Evolutionary conservation across 1,140 invertebrate species (phyloP).

Genomic region (Globodera ellingtonae): DNA sequence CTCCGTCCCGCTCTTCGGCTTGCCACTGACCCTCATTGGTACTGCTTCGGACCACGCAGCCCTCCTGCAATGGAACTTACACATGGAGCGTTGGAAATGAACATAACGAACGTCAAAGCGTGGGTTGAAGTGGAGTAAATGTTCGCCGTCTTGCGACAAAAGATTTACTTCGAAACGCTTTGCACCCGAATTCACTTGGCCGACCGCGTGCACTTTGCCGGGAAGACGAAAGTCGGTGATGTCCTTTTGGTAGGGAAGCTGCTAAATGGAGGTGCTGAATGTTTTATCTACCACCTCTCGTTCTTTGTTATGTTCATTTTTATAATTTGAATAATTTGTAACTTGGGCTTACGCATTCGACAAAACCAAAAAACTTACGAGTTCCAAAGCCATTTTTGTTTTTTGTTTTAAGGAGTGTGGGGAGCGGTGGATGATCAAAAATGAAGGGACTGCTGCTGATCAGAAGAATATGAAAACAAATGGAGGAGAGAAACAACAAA

Average conservation of each 20-base stretch:
- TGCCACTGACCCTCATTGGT: conserved; percentile 29
- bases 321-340: background rate
- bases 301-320: background rate
- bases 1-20: conserved; percentile 28
- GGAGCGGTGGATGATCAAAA: no score
- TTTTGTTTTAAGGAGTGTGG: background rate
- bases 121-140: conserved; percentile 32
- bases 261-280: background rate
- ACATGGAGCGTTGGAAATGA: background rate
- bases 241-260: conserved; percentile 23
- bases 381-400: conserved; percentile 10
- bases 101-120: conserved; percentile 22
- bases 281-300: background rate
- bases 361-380: conserved; percentile 20
- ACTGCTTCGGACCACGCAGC: conserved; percentile 30
- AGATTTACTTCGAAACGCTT: conserved; percentile 28
- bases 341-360: conserved; percentile 1
- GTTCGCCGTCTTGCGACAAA: conserved; percentile 15
- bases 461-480: no score
- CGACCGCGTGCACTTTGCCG: conserved; percentile 7
- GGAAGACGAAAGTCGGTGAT: conserved; percentile 18
- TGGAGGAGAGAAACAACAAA: background rate
- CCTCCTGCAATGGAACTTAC: conserved; percentile 18
- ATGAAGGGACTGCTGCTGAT: no score
- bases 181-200: conserved; percentile 17